phyloP scores from a whole-genome alignment of 2,797 vertebrate species.

The Halcyon chelicuti region DNA sequence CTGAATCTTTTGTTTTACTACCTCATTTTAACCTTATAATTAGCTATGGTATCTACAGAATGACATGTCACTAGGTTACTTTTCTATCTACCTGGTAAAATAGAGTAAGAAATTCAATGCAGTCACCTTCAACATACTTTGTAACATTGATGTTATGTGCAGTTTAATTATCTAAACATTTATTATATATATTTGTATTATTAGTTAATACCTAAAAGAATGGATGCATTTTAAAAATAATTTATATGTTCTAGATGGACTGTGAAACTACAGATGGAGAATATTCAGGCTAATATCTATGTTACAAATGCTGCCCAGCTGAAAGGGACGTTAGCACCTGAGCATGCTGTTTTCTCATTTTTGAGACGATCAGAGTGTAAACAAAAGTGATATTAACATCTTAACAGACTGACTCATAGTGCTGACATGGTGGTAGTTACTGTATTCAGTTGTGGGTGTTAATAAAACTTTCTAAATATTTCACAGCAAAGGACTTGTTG shows the following conservation, averaged over 20 bases:
- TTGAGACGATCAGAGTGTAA: background rate
- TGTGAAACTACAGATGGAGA: background rate
- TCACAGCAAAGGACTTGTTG: background rate
- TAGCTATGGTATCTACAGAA: background rate
- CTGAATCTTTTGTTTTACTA: background rate
- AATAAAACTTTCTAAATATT: conserved; percentile 26
- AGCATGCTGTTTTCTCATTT: background rate
- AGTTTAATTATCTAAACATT: background rate
- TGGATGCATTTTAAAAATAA: background rate
- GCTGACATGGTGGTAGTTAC: background rate
- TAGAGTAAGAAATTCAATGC: background rate
- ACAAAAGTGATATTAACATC: conserved; percentile 5
- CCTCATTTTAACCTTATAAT: background rate
- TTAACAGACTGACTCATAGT: background rate
- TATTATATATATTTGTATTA: background rate
- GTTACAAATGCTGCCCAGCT: background rate
- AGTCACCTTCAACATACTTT: background rate
- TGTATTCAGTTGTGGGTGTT: background rate
- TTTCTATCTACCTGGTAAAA: background rate
- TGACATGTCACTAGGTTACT: background rate
- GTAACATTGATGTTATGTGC: accelerated
- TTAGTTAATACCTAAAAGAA: background rate
- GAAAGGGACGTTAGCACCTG: background rate
- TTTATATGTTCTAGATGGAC: background rate
- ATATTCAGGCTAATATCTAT: background rate